These are phyloP conservation scores for Copidosoma floridanum DNA, from an alignment of 1,140 invertebrate genomes.

Conservation along the genomic window DNA sequence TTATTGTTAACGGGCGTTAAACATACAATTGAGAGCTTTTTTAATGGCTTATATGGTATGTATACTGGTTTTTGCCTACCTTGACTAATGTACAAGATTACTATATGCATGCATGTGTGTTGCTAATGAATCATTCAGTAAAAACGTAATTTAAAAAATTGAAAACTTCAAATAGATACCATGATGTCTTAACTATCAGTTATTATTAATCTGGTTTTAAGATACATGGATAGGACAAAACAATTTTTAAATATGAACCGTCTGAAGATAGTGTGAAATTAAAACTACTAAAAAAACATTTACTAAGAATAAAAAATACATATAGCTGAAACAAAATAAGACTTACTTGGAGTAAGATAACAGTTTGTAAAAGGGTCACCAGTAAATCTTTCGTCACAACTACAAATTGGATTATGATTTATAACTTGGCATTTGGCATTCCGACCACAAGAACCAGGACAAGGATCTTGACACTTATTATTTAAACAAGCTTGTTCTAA, in stretches of 20 bases:
- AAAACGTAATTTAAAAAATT: too few relatives aligned
- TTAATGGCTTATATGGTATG: too few relatives aligned
- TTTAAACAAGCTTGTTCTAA: slow-evolving; percentile 63
- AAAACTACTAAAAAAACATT: slow-evolving; percentile 10
- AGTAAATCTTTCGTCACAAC: slow-evolving; percentile 67
- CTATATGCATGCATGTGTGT: too few relatives aligned
- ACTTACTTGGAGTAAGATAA: slow-evolving; percentile 61
- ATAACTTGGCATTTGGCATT: slow-evolving; percentile 69
- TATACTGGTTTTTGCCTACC: too few relatives aligned
- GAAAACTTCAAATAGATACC: too few relatives aligned
- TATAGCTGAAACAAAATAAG: neutral
- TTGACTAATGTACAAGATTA: too few relatives aligned
- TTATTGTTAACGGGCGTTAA: too few relatives aligned
- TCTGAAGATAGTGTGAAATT: neutral
- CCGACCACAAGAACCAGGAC: slow-evolving; percentile 68
- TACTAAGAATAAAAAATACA: neutral
- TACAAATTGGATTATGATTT: slow-evolving; percentile 70
- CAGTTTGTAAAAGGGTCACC: slow-evolving; percentile 78
- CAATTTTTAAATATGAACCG: slow-evolving; percentile 23
- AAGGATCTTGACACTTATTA: slow-evolving; percentile 69
- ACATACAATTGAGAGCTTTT: too few relatives aligned
- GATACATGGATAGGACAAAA: too few relatives aligned
- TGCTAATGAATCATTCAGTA: too few relatives aligned
- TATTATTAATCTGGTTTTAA: too few relatives aligned
- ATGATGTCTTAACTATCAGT: too few relatives aligned